Base-by-base conservation (phyloP, 2,797 vertebrate species). In the Microtus californicus region DNA sequence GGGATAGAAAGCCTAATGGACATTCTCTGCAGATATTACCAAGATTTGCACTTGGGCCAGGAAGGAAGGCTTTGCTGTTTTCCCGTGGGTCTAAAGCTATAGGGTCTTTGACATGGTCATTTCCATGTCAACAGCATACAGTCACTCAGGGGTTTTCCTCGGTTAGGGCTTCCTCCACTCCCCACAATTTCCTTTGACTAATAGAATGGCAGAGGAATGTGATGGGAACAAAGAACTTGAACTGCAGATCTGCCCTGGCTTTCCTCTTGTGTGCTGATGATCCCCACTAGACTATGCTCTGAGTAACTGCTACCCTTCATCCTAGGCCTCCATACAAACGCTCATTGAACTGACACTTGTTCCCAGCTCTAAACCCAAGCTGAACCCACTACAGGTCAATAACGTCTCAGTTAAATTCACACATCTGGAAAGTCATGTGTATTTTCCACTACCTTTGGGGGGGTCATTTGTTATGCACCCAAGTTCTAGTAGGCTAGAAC, bases 121-220 rank as follows among this genome's bases (percentile, higher is more conserved):
- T 65, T 1, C 40, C 43, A 34, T 48, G 61, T 85, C 61, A 67
- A 48, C 29, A 85, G 25, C 29, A 85, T 14, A 21, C 29, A 85
- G 13, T 31, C 6, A 2, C 29, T 85, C 19, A 48, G 61, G 11
- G 11, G 48, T 13, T 85, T 85, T 63, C 45, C 43, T 48, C 29
- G 8, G 8, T 63, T 29, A 45, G 5, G 82, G 6, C 43, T 67
- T 67, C 19, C 29, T 67, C 31, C 45, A 31, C 17, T 83, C 10
- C 40, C 93, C 48, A 37, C 61, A 82, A 80, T 87, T 95, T 96
- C 67, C 71, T 86, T 45, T 94, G 77, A 48, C 85, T 87, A 77
- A 87, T 0, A 80, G 83, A 40, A 93, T 67, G 23, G 91, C 76
- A 14, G 5, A 34, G 67, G 43, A 63, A 59, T 93, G 27, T 79